Conservation (phyloP, 2,113 vertebrate species). For the Myotis lucifugus region DNA sequence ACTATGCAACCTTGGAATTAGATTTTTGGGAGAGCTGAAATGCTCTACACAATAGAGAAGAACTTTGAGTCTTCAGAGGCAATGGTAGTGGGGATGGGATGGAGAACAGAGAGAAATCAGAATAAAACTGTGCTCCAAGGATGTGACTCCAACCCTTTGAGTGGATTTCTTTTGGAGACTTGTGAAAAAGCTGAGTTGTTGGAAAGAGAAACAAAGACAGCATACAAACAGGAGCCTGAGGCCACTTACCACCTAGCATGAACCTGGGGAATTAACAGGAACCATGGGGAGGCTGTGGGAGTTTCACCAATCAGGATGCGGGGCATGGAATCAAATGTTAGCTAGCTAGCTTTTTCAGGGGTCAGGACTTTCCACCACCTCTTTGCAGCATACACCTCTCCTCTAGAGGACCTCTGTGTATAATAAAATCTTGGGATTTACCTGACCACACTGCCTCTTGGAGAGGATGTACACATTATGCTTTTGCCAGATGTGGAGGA, state of each 20-base stretch:
- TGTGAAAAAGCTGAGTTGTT: not conserved
- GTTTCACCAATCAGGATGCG: not conserved
- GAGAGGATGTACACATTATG: not conserved
- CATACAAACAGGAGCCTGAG: not conserved
- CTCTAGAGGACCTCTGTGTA: not conserved
- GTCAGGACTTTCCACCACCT: not conserved
- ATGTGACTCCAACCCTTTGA: not conserved
- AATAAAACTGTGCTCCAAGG: not conserved
- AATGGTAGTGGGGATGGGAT: too few relatives aligned
- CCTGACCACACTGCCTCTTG: not conserved
- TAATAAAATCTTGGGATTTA: not conserved
- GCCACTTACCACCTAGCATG: not conserved
- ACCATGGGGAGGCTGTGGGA: not conserved
- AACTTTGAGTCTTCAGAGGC: not conserved
- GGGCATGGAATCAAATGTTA: not conserved
- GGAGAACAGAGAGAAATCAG: not conserved
- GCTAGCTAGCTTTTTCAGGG: not conserved
- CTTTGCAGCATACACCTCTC: not conserved
- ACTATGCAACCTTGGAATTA: not conserved
- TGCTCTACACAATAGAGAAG: not conserved
- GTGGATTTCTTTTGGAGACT: not conserved
- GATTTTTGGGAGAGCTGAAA: constrained; percentile 18
- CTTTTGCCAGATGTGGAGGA: not conserved
- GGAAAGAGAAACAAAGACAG: not conserved
- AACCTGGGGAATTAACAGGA: constrained; percentile 12